Percentiles rank a stretch among this genome's conserved stretches.
Conservation (phyloP, 2,797 vertebrate species). For the Gymnoscopelus microlampas region DNA sequence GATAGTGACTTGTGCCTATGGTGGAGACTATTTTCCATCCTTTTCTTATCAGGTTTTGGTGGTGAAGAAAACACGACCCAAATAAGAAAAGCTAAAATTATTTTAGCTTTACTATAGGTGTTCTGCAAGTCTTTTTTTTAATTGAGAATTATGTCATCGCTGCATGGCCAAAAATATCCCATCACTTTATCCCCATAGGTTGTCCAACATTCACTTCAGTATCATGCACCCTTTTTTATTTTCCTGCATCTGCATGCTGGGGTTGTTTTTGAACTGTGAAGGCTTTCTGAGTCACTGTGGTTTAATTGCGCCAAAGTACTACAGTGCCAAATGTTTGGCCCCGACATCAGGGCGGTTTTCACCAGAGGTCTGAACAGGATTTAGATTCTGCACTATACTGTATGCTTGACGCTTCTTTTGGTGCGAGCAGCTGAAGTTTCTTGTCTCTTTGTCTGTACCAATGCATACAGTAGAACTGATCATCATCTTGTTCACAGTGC, state of each 20-base stretch:
- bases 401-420: fast-evolving
- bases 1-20: too few species aligned
- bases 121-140: too few species aligned
- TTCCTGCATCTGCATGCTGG: conserved; percentile 7
- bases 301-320: conserved; percentile 65
- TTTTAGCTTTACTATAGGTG: too few species aligned
- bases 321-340: conserved; percentile 59
- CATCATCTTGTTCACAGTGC: conserved; percentile 58
- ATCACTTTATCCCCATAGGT: too few species aligned
- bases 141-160: too few species aligned
- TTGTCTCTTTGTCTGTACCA: conserved; percentile 64
- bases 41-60: too few species aligned
- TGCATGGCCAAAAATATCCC: too few species aligned
- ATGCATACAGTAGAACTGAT: conserved; percentile 43
- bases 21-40: too few species aligned
- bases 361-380: conserved; percentile 35
- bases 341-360: conserved; percentile 25
- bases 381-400: conserved; percentile 25
- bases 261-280: conserved; percentile 56
- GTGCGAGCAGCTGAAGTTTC: conserved; percentile 43
- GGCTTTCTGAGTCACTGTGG: conserved; percentile 53
- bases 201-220: too few species aligned
- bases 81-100: too few species aligned
- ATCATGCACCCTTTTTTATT: too few species aligned
- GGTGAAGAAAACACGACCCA: too few species aligned